phyloP scores from a whole-genome alignment of 2,888 invertebrate species.

The Morpho achilles region DNA sequence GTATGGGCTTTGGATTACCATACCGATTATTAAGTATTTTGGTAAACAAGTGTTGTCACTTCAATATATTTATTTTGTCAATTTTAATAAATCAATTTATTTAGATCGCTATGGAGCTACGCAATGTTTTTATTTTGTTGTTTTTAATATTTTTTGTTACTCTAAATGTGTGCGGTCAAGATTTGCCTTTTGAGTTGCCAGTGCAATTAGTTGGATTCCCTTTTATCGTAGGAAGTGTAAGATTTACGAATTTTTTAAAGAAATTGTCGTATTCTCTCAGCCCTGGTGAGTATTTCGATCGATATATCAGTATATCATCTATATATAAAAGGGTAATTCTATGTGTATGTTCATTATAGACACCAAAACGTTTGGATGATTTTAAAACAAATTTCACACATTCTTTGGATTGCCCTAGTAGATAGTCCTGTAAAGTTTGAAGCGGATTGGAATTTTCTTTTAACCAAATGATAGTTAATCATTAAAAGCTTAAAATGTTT shows the following conservation, averaged over 20 bases:
- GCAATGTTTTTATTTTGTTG: constrained; percentile 16
- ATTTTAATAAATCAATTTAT: constrained; percentile 8
- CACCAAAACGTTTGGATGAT: too few relatives aligned
- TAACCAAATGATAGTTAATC: too few relatives aligned
- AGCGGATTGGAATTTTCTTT: too few relatives aligned
- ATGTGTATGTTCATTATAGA: background rate
- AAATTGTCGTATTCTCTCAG: constrained; percentile 89
- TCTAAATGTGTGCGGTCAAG: constrained; percentile 32
- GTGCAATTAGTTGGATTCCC: constrained; percentile 93
- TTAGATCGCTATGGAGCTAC: constrained; percentile 19
- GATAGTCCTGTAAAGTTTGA: too few relatives aligned
- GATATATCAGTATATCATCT: background rate
- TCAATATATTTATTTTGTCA: background rate
- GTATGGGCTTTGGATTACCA: background rate
- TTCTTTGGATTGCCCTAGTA: too few relatives aligned
- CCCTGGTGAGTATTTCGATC: constrained; percentile 81
- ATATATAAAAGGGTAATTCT: background rate
- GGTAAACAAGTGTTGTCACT: background rate
- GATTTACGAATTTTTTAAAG: constrained; percentile 89
- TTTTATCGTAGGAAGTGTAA: constrained; percentile 87
- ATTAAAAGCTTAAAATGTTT: too few relatives aligned
- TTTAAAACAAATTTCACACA: too few relatives aligned
- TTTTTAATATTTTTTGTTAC: constrained; percentile 24
- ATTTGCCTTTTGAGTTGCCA: constrained; percentile 84
- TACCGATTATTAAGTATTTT: too few relatives aligned